phyloP scores from a whole-genome alignment of 1,140 invertebrate species.

The Drosophila grimshawi region DNA sequence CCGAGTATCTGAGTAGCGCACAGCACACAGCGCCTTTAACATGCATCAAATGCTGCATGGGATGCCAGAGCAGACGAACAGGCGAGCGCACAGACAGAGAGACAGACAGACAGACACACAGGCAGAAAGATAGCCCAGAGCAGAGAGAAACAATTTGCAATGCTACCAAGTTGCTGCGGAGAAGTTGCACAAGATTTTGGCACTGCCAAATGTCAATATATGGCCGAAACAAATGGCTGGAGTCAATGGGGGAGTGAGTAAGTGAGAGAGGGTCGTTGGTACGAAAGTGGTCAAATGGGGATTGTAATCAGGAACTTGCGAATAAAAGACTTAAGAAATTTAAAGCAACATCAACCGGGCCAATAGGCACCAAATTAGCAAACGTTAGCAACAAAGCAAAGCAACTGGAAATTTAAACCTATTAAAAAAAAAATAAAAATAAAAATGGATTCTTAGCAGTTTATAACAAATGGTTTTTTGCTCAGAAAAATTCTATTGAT shows the following conservation, averaged over 20 bases:
- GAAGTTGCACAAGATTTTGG: slow-evolving; percentile 68
- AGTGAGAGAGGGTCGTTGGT: slow-evolving; percentile 31
- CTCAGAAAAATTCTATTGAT: slow-evolving; percentile 15
- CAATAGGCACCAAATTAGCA: too few species aligned
- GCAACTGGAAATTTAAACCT: too few species aligned
- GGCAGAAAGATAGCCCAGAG: slow-evolving; percentile 32
- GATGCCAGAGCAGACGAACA: slow-evolving; percentile 8
- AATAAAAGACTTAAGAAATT: background rate
- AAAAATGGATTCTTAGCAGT: background rate
- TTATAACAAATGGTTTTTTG: slow-evolving; percentile 7
- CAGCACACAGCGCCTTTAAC: slow-evolving; percentile 21
- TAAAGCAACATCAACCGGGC: background rate
- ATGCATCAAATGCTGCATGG: slow-evolving; percentile 26
- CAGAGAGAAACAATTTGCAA: slow-evolving; percentile 79
- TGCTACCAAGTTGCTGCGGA: slow-evolving; percentile 62
- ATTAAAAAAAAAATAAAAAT: too few species aligned
- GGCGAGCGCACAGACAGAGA: slow-evolving; percentile 10
- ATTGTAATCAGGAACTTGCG: slow-evolving; percentile 3
- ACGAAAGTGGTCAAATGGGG: slow-evolving; percentile 14
- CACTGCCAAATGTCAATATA: slow-evolving; percentile 69
- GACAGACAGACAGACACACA: slow-evolving; percentile 8
- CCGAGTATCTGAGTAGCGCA: slow-evolving; percentile 1
- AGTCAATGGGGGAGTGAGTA: slow-evolving; percentile 7
- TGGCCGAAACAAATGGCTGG: slow-evolving; percentile 36
- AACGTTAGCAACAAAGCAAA: too few species aligned